Evolutionary conservation across 2,113 vertebrate genomes (phyloP), one percentile per base, ranked within the genome.

Genomic region (Dasyornis broadbenti): DNA sequence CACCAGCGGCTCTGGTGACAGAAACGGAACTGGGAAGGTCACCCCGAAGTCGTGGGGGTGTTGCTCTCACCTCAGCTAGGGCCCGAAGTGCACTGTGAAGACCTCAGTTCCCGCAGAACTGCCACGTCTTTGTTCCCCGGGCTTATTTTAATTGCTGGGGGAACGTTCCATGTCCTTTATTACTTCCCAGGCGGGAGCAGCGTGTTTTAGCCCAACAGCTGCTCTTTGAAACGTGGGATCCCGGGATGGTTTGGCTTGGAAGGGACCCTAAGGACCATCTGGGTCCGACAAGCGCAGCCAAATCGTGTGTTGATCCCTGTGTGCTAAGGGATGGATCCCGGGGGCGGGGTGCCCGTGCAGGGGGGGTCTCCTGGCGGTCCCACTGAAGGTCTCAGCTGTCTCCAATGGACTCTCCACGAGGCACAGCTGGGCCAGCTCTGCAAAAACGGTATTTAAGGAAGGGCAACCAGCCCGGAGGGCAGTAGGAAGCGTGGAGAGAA

Each of bases 391-490:
- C 44, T 11, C 65, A 69, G 50, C 9, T 85, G 65, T 13, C 65
- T 14, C 56, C 56, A 71, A 0, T 27, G 45, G 9, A 13, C 10
- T 33, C 5, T 21, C 3, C 2, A 8, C 0, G 1, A 61, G 31
- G 27, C 18, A 52, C 47, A 61, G 53, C 27, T 4, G 12, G 45
- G 33, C 8, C 22, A 73, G 1, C 7, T 47, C 40, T 69, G 40
- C 42, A 39, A 33, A 61, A 66, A 53, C 3, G 22, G 4, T 21
- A 6, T 66, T 78, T 70, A 49, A 70, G 30, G 19, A 31, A 61
- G 52, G 40, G 52, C 19, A 61, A 15, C 14, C 6, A 7, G 0
- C 3, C 0, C 0, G 9, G 40, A 5, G 6, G 60, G 19, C 0
- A 7, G 4, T 2, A 3, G 12, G 13, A 4, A 8, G 1, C 15